These are phyloP conservation scores for Nesoenas mayeri DNA, from an alignment of 2,113 vertebrate genomes.

Conservation along the genomic window DNA sequence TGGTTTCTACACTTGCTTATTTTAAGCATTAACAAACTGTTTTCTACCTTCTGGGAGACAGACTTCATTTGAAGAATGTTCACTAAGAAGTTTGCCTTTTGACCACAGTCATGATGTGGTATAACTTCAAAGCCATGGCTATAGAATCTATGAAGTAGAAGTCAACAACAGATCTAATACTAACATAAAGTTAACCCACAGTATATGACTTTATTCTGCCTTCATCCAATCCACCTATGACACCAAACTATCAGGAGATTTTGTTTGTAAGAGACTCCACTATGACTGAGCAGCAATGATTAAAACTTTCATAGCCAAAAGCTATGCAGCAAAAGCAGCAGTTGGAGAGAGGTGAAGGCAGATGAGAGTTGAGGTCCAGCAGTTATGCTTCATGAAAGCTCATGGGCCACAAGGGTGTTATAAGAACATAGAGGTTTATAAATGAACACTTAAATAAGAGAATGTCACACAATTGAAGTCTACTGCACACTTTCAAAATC, in stretches of 20 bases:
- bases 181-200: neutral
- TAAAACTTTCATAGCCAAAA: neutral
- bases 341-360: neutral
- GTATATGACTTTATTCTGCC: neutral
- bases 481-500: neutral
- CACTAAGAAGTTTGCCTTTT: neutral
- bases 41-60: neutral
- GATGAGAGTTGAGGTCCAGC: neutral
- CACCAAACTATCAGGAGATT: neutral
- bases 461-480: neutral
- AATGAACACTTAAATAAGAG: neutral
- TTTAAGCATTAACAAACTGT: neutral
- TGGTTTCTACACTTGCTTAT: neutral
- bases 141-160: neutral
- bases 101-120: neutral
- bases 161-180: neutral
- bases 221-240: neutral
- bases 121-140: neutral
- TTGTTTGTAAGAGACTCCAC: neutral
- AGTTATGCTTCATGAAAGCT: neutral
- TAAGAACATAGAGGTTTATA: neutral
- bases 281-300: neutral
- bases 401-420: neutral
- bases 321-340: neutral
- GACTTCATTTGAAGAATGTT: neutral